phyloP scores from a whole-genome alignment of 2,888 invertebrate species.

The Archips xylosteana region DNA sequence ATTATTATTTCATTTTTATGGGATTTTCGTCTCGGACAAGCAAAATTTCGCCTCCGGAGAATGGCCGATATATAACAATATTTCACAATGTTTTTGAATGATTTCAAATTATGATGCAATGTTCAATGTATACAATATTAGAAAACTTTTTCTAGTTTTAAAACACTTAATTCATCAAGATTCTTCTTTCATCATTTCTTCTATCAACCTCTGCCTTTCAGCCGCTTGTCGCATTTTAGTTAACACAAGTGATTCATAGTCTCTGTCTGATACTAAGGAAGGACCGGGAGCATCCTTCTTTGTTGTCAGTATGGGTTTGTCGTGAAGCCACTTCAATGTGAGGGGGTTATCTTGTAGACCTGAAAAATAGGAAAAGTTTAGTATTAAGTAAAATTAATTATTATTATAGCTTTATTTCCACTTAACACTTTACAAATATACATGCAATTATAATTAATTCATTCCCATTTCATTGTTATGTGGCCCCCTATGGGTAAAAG shows the following conservation, averaged over 20 bases:
- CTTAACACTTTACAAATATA: too few relatives aligned
- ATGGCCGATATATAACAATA: background rate
- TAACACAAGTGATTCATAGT: constrained; percentile 93
- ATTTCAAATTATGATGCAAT: background rate
- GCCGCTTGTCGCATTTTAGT: constrained; percentile 93
- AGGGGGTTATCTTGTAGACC: constrained; percentile 90
- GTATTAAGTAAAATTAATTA: background rate
- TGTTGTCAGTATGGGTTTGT: constrained; percentile 71
- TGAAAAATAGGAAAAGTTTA: constrained; percentile 51
- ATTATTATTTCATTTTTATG: too few relatives aligned
- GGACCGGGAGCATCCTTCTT: constrained; percentile 63
- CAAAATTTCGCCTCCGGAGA: too few relatives aligned
- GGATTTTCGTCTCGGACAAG: too few relatives aligned
- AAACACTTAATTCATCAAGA: constrained; percentile 49
- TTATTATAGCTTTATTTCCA: too few relatives aligned
- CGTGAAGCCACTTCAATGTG: constrained; percentile 89
- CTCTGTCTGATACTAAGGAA: constrained; percentile 86
- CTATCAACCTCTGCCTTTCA: constrained; percentile 91
- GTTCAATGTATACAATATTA: too few relatives aligned
- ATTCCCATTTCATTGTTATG: too few relatives aligned
- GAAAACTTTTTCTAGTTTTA: background rate
- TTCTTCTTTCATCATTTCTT: constrained; percentile 88
- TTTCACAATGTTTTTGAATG: background rate
- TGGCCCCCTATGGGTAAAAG: too few relatives aligned
- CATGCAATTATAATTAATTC: too few relatives aligned